Conservation (phyloP, 2,113 vertebrate genomes). For the Perca flavescens region DNA sequence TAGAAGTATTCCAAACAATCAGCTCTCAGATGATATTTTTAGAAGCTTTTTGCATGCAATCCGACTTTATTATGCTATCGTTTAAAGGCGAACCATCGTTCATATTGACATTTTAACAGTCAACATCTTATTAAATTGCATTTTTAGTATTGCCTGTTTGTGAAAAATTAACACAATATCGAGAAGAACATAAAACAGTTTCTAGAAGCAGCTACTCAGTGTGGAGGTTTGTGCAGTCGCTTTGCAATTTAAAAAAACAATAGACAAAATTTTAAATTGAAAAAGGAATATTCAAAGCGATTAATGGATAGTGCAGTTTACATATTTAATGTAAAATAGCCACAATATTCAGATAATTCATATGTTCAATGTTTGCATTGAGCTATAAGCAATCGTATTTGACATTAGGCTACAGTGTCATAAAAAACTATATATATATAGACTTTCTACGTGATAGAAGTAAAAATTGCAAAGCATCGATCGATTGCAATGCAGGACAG, state of each 20-base stretch:
- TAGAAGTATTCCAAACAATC: slow-evolving; percentile 12
- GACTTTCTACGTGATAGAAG: background rate
- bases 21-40: background rate
- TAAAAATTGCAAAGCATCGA: background rate
- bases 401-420: background rate
- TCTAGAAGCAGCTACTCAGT: background rate
- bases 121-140: background rate
- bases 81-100: slow-evolving; percentile 20
- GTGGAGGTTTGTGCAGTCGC: background rate
- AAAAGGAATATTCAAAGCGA: background rate
- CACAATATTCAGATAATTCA: background rate
- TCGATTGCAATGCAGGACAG: background rate
- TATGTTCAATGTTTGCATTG: background rate
- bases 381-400: background rate
- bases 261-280: background rate
- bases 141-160: background rate
- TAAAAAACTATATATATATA: background rate
- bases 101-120: slow-evolving; percentile 32
- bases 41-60: background rate
- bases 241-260: slow-evolving; percentile 6
- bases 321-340: background rate
- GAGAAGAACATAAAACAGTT: background rate
- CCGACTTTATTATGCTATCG: slow-evolving; percentile 14
- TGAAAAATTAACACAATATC: slow-evolving; percentile 3
- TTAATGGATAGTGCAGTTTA: background rate